phyloP scores from a whole-genome alignment of 1,140 invertebrate genomes.

The Rhizoglyphus robini region DNA sequence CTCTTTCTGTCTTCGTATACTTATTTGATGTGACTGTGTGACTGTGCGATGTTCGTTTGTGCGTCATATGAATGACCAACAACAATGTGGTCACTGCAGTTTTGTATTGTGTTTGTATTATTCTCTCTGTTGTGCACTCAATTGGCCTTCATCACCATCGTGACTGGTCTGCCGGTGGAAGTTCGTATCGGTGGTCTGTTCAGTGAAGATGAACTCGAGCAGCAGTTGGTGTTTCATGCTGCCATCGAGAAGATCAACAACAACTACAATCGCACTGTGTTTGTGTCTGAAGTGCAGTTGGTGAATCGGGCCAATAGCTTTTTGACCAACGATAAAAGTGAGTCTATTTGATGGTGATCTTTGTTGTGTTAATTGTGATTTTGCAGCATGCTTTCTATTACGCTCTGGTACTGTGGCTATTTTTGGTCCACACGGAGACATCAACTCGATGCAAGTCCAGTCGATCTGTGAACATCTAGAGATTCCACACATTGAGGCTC shows the following conservation, averaged over 20 bases:
- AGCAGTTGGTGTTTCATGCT: slow-evolving; percentile 76
- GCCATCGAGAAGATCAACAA: slow-evolving; percentile 76
- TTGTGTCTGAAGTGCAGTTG: slow-evolving; percentile 13
- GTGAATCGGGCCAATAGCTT: not conserved
- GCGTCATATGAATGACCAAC: too few species aligned
- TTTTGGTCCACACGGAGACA: slow-evolving; percentile 75
- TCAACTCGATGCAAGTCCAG: slow-evolving; percentile 79
- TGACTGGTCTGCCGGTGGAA: too few species aligned
- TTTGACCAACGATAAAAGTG: not conserved
- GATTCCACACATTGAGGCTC: slow-evolving; percentile 80
- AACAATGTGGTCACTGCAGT: too few species aligned
- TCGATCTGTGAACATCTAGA: slow-evolving; percentile 92
- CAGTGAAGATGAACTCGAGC: slow-evolving; percentile 63
- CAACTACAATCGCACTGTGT: slow-evolving; percentile 44
- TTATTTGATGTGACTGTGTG: too few species aligned
- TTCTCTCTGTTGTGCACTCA: too few species aligned
- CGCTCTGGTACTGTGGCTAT: slow-evolving; percentile 77
- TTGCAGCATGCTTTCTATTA: slow-evolving; percentile 33
- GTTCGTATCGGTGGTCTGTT: slow-evolving; percentile 73
- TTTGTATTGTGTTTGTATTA: too few species aligned
- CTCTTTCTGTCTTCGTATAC: too few species aligned
- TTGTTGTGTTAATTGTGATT: too few species aligned
- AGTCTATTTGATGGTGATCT: not conserved
- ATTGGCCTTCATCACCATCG: too few species aligned
- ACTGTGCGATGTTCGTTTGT: too few species aligned